These are phyloP conservation scores for Hippocampus abdominalis DNA, from an alignment of 2,113 vertebrate species.

Conservation along the genomic window DNA sequence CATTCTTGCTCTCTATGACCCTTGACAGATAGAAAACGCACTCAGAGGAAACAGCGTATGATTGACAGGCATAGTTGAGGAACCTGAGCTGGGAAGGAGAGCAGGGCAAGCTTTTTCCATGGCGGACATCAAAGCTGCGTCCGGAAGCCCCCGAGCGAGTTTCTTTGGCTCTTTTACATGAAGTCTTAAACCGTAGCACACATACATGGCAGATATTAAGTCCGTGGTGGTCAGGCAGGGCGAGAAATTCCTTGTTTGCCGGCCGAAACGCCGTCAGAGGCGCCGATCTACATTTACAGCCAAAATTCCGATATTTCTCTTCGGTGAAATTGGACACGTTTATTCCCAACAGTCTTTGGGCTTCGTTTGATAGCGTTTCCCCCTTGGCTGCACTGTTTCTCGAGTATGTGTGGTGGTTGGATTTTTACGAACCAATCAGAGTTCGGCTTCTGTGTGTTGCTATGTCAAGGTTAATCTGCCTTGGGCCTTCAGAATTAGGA, in stretches of 20 bases:
- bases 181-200: not conserved
- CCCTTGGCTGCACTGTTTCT: not conserved
- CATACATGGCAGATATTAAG: not conserved
- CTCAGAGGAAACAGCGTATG: slow-evolving; percentile 72
- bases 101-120: slow-evolving; percentile 29
- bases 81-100: slow-evolving; percentile 39
- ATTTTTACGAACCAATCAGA: not conserved
- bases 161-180: not conserved
- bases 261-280: not conserved
- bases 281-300: too few species aligned
- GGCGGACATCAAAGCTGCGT: not conserved
- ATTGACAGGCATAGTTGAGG: slow-evolving; percentile 74
- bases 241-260: not conserved
- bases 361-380: not conserved
- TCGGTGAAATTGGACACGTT: not conserved
- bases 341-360: not conserved
- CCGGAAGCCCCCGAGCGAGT: not conserved
- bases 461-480: not conserved
- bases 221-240: not conserved
- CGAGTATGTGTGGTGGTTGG: not conserved
- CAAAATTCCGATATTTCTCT: too few species aligned
- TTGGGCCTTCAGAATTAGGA: not conserved
- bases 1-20: slow-evolving; percentile 73
- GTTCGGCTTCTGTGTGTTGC: not conserved
- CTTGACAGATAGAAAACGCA: slow-evolving; percentile 78